phyloP scores from a whole-genome alignment of 2,113 vertebrate genomes.

The Puffinus mauretanicus region DNA sequence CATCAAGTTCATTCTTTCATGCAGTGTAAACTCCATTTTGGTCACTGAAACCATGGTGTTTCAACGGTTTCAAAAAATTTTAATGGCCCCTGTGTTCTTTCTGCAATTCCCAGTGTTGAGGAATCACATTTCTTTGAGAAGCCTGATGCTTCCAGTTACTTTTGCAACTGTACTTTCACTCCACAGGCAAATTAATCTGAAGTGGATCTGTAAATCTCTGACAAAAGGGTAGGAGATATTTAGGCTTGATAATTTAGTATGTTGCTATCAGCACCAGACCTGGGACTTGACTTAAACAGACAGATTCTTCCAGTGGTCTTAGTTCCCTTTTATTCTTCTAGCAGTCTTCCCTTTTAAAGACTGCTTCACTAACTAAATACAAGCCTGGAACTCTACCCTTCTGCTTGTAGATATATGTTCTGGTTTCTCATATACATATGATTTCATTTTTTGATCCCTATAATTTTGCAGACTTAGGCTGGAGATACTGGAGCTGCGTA shows the following conservation, averaged over 20 bases:
- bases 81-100: neutral
- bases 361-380: neutral
- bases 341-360: neutral
- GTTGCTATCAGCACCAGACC: neutral
- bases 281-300: neutral
- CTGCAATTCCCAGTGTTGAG: neutral
- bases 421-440: neutral
- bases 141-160: neutral
- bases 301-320: neutral
- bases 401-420: neutral
- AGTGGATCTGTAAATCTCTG: neutral
- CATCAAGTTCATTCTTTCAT: neutral
- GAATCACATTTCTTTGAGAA: neutral
- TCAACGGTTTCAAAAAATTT: neutral
- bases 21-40: neutral
- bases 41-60: neutral
- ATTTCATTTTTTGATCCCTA: constrained; percentile 17
- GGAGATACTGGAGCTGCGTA: neutral
- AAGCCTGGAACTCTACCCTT: neutral
- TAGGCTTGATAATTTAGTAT: neutral
- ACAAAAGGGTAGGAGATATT: neutral
- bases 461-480: neutral
- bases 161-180: neutral
- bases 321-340: neutral
- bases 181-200: neutral